Evolutionary conservation across 35 echinoderm and acorn worm genomes (phyloP).

Genomic region (Apostichopus japonicus): DNA sequence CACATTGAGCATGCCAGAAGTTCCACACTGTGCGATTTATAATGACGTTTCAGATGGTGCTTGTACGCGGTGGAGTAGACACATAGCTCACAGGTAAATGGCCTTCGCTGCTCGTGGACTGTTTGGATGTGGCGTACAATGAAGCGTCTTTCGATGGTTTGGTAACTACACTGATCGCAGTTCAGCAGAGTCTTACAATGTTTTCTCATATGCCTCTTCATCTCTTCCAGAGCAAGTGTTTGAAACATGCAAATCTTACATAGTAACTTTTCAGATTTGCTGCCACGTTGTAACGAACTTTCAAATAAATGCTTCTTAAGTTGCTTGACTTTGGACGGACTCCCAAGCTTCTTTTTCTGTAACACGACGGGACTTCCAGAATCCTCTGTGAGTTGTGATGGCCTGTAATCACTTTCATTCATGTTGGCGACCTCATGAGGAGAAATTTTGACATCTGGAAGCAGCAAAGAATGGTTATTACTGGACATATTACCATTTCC

Average conservation of each 20-base stretch:
- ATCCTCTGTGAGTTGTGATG: not conserved
- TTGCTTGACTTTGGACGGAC: conserved; percentile 4
- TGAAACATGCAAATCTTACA: conserved; percentile 73
- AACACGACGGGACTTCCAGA: not conserved
- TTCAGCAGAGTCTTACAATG: conserved; percentile 68
- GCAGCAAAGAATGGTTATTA: not conserved
- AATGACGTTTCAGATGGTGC: conserved; percentile 82
- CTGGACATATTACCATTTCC: not conserved
- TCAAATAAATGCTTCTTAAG: conserved; percentile 9
- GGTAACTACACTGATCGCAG: conserved; percentile 80
- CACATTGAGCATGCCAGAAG: conserved; percentile 67
- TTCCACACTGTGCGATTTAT: conserved; percentile 58
- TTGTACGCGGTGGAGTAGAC: conserved; percentile 83
- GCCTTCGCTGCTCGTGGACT: conserved; percentile 81
- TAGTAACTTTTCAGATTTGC: conserved; percentile 40
- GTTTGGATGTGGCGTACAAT: conserved; percentile 87
- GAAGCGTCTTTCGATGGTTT: conserved; percentile 75
- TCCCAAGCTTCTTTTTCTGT: conserved; percentile 6
- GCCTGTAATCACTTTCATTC: not conserved
- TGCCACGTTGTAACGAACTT: not conserved
- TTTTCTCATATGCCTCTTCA: conserved; percentile 69
- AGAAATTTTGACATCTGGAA: not conserved
- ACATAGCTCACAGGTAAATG: conserved; percentile 76
- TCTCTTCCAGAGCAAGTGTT: conserved; percentile 38
- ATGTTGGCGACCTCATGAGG: not conserved